Percentiles rank a stretch among this genome's conserved stretches.
Conservation (phyloP, 2,888 invertebrate genomes). For the Drymonia ruficornis region DNA sequence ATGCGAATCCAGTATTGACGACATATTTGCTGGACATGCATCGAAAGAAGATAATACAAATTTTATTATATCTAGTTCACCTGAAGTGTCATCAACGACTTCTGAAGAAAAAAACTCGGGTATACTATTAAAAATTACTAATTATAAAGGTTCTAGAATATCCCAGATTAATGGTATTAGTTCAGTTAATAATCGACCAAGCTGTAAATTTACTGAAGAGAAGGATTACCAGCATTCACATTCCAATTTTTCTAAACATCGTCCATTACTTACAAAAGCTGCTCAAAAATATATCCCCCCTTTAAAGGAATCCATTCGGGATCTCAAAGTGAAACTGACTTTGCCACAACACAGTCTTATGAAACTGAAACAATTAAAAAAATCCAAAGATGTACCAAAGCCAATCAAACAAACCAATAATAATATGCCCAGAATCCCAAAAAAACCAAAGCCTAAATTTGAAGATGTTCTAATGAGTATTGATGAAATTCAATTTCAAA, state of each 20-base stretch:
- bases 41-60: slow-evolving; percentile 38
- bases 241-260: slow-evolving; percentile 46
- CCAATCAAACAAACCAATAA: slow-evolving; percentile 45
- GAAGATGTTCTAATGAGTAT: slow-evolving; percentile 82
- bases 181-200: slow-evolving; percentile 43
- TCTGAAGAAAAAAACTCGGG: slow-evolving; percentile 71
- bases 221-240: slow-evolving; percentile 57
- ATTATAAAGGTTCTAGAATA: slow-evolving; percentile 66
- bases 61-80: slow-evolving; percentile 63
- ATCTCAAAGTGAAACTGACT: slow-evolving; percentile 75
- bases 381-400: slow-evolving; percentile 68
- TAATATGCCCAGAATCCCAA: slow-evolving; percentile 49
- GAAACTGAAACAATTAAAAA: slow-evolving; percentile 73
- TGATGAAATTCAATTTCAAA: slow-evolving; percentile 76
- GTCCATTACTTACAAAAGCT: slow-evolving; percentile 76
- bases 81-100: slow-evolving; percentile 80
- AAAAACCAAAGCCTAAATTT: slow-evolving; percentile 78
- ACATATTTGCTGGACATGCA: slow-evolving; percentile 44
- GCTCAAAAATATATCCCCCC: slow-evolving; percentile 83
- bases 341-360: slow-evolving; percentile 73
- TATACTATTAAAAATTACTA: slow-evolving; percentile 75
- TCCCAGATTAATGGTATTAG: slow-evolving; percentile 64
- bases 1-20: slow-evolving; percentile 60
- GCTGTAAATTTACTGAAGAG: slow-evolving; percentile 70
- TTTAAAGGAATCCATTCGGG: slow-evolving; percentile 63